Evolutionary conservation across 1,140 invertebrate species (phyloP).

Genomic region (Halyomorpha halys): DNA sequence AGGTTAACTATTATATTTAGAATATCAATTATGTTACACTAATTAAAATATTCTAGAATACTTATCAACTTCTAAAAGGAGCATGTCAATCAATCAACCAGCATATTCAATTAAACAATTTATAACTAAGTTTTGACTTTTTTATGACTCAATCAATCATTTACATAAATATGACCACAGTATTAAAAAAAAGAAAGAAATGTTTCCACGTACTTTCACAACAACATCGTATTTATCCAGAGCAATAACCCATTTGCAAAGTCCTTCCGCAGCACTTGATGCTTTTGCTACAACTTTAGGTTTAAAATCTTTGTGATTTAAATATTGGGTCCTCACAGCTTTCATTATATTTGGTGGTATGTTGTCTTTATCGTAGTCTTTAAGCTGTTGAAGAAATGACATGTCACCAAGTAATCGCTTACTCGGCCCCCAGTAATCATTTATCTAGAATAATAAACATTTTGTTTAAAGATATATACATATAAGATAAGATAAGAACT

Average conservation of each 20-base stretch:
- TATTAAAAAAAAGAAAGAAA: neutral
- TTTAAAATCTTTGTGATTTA: slow-evolving; percentile 76
- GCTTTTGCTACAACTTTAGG: slow-evolving; percentile 80
- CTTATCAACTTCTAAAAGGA: too few species aligned
- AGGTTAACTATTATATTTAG: too few species aligned
- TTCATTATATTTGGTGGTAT: slow-evolving; percentile 68
- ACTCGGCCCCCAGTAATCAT: slow-evolving; percentile 87
- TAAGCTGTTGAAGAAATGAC: slow-evolving; percentile 69
- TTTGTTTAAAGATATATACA: too few species aligned
- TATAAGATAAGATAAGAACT: too few species aligned
- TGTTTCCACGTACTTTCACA: slow-evolving; percentile 50
- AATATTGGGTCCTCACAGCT: slow-evolving; percentile 73
- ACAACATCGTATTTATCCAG: slow-evolving; percentile 89
- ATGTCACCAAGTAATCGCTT: slow-evolving; percentile 84
- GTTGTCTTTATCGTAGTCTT: slow-evolving; percentile 88
- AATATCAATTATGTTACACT: too few species aligned
- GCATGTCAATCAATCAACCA: too few species aligned
- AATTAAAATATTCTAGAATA: too few species aligned
- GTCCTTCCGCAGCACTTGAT: slow-evolving; percentile 74
- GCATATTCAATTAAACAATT: too few species aligned
- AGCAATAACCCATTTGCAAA: slow-evolving; percentile 88
- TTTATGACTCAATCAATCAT: too few species aligned
- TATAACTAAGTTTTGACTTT: too few species aligned
- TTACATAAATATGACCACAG: neutral
- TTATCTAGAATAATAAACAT: slow-evolving; percentile 36